Evolutionary conservation across 2,888 invertebrate species (phyloP).

Genomic region (Chrysolina haemoptera): DNA sequence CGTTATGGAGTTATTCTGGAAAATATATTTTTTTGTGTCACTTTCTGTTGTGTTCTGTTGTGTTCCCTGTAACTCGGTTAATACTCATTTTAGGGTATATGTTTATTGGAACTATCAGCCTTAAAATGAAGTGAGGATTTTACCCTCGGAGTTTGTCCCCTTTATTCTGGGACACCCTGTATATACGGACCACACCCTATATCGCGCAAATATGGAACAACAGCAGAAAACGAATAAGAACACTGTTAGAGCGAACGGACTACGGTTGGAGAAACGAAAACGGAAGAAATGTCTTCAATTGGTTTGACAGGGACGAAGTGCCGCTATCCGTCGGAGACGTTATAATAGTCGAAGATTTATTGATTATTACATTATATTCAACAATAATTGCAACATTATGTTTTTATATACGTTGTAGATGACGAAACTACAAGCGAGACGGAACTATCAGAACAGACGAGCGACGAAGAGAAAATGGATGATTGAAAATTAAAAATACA

Average conservation of each 20-base stretch:
- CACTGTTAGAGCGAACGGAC: background rate
- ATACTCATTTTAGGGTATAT: too few species aligned
- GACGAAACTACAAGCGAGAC: slow-evolving; percentile 9
- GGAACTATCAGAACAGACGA: background rate
- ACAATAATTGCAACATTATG: background rate
- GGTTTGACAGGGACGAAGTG: background rate
- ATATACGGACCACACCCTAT: too few species aligned
- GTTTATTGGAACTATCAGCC: too few species aligned
- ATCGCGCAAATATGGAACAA: background rate
- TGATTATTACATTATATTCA: background rate
- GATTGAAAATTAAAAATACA: slow-evolving; percentile 4
- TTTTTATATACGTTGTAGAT: slow-evolving; percentile 5
- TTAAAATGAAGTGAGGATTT: too few species aligned
- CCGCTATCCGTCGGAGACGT: background rate
- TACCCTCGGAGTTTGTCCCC: background rate
- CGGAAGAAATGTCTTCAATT: background rate
- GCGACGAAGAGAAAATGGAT: slow-evolving; percentile 10
- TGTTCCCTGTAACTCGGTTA: too few species aligned
- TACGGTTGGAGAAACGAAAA: slow-evolving; percentile 4
- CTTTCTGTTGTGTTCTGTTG: too few species aligned
- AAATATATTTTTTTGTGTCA: too few species aligned
- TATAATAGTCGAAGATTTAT: background rate
- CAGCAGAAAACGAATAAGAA: background rate
- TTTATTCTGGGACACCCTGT: background rate
- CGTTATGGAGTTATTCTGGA: too few species aligned